Base-by-base conservation (phyloP, 30 jellyfish, hydroid and myxozoan genomes). In the Aurelia sp. region DNA sequence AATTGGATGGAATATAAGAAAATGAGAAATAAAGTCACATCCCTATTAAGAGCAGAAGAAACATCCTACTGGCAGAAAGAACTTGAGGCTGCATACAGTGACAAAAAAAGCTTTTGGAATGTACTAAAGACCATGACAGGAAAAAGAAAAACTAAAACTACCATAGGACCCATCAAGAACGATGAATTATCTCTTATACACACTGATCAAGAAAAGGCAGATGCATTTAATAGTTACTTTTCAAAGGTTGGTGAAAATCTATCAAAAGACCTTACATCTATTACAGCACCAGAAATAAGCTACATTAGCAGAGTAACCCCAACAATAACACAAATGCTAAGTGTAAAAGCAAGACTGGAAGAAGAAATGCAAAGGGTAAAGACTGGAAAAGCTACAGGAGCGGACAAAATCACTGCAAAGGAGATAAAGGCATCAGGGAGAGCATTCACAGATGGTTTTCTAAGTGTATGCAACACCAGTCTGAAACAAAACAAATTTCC, bases 51-150 rank as follows among this genome's bases (percentile, higher is more conserved):
- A 63, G 74, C 35, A 63, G 38, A 63, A 20, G 74, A 63, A 63
- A 63, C 74, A 63, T 63, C 74, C 38, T 63, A 20, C 74, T 63
- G 74, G 74, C 74, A 63, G 74, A 63, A 17, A 63, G 74, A 63
- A 20, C 74, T 63, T 13, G 74, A 63, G 38, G 74, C 74, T 63
- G 74, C 74, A 63, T 63, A 63, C 74, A 63, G 38, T 21, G 69
- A 59, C 30, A 59, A 59, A 59, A 59, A 59, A 59, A 63, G 74
- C 11, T 63, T 63, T 18, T 63, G 30, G 38, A 20, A 63, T 13
- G 38, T 63, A 63, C 74, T 63, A 18, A 63, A 63, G 74, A 20
- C 38, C 12, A 63, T 20, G 74, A 63, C 74, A 63, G 74, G 35
- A 63, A 4, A 13, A 18, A 63, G 30, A 63, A 63, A 63, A 63